Percentiles rank a stretch among this genome's conserved stretches.
phyloP scores from a whole-genome alignment of 2,888 invertebrate genomes.

The Helobdella robusta region DNA sequence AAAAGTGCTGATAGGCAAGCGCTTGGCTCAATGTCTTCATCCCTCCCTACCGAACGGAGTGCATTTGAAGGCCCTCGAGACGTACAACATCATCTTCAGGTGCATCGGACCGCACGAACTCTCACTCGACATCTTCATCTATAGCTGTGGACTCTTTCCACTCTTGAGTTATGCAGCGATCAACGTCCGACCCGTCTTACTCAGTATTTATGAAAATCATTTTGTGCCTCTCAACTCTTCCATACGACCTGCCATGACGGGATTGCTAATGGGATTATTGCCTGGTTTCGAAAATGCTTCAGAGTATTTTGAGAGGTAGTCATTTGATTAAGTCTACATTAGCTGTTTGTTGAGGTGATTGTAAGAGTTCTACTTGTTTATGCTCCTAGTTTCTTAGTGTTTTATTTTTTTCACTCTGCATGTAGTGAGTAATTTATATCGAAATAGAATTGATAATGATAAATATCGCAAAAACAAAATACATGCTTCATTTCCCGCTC shows the following conservation, averaged over 20 bases:
- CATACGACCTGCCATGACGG: conserved; percentile 70
- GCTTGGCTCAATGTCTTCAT: conserved; percentile 85
- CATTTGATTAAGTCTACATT: too few relatives aligned
- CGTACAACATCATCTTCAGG: conserved; percentile 79
- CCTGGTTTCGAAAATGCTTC: conserved; percentile 78
- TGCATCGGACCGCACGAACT: conserved; percentile 70
- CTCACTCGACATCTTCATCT: conserved; percentile 72
- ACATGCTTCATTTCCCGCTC: too few relatives aligned
- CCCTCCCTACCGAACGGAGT: conserved; percentile 82
- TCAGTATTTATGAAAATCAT: conserved; percentile 74
- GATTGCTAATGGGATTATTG: conserved; percentile 74
- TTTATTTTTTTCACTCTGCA: too few relatives aligned
- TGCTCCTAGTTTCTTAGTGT: too few relatives aligned
- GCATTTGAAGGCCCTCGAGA: conserved; percentile 79
- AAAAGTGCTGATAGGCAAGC: conserved; percentile 75
- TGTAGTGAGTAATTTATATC: too few relatives aligned
- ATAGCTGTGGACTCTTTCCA: conserved; percentile 72
- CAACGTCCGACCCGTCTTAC: conserved; percentile 71
- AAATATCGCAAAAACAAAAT: too few relatives aligned
- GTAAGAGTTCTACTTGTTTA: too few relatives aligned
- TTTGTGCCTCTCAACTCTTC: conserved; percentile 71
- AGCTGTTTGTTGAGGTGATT: too few relatives aligned
- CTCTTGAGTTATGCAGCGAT: conserved; percentile 76
- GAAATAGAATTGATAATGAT: too few relatives aligned
- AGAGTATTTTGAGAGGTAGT: conserved; percentile 66